Base-by-base conservation (phyloP, 2,797 vertebrate species). In the Lagocephalus sceleratus region DNA sequence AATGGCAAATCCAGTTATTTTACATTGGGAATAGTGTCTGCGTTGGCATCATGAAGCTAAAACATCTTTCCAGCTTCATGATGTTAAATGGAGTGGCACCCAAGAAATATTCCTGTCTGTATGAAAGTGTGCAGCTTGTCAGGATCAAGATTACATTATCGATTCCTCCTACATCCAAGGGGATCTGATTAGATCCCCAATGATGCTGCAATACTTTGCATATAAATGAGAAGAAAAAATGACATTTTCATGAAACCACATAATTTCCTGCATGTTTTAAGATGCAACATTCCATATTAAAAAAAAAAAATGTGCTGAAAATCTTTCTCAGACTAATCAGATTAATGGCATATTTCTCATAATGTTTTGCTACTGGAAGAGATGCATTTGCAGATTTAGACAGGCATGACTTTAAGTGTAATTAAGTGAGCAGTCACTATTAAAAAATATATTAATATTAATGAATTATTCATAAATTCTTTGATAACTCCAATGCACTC, bases 141-240 rank as follows among this genome's bases (percentile, higher is more conserved):
- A 10, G 11, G 15, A 51, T n/a, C 1, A 40, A 44, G 19, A 45
- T 7, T 3, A 20, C 20, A 45, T 3, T 26, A 49, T 17, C 41
- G 22, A 52, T 52, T 50, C 17, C 20, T 39, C 50, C 21, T 46
- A 26, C 38, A 47, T 48, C 12, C 40, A n/a, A 38, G 20, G 42
- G 20, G 32, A 60, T 53, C 44, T 50, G n/a, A 56, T 42, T 57
- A 16, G 0, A 60, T 54, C 47, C 32, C 12, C 11, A 32, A 54
- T 14, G 40, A 53, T 15, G 17, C 11, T 62, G 58, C 16, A 53
- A 68, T 52, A 19, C 10, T 66, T 55, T 47, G 20, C 10, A 54
- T 53, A 40, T 39, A 3, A 53, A 52, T 56, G 6, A 54, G 17
- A 38, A 40, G 16, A 51, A 22, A 47, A 25, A 43, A 2, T 10